Evolutionary conservation across 2,888 invertebrate genomes (phyloP).

Genomic region (Cephus rjabovi): DNA sequence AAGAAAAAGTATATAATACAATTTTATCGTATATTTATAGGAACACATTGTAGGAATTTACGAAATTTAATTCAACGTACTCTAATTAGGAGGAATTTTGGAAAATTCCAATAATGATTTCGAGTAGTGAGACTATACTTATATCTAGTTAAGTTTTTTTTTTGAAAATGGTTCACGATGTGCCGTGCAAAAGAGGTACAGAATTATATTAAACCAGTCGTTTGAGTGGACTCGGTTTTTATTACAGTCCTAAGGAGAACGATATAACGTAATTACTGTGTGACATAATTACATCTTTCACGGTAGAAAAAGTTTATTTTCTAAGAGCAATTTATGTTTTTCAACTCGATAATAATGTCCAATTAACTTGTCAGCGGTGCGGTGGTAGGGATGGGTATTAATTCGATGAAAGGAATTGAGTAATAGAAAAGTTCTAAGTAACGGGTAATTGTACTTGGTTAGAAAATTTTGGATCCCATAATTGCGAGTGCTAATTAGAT

Average conservation of each 20-base stretch:
- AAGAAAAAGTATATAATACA: not conserved
- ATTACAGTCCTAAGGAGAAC: not conserved
- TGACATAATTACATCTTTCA: not conserved
- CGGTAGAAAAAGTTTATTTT: constrained; percentile 4
- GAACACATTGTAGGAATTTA: not conserved
- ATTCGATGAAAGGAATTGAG: not conserved
- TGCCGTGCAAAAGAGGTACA: not conserved
- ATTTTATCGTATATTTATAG: not conserved
- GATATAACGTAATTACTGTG: not conserved
- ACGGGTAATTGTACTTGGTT: not conserved
- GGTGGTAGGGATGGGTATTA: not conserved
- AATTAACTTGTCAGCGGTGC: not conserved
- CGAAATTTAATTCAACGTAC: not conserved
- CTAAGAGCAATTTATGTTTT: constrained; percentile 9
- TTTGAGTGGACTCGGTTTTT: not conserved
- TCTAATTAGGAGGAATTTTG: not conserved
- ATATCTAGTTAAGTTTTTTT: not conserved
- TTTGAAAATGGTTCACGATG: not conserved
- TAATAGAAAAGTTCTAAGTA: constrained; percentile 7
- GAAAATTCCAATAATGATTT: not conserved
- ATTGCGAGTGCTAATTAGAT: not conserved
- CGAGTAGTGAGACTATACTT: not conserved
- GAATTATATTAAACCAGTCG: not conserved
- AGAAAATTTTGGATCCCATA: not conserved
- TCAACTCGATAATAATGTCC: constrained; percentile 6